These are phyloP conservation scores for Diploptera punctata DNA, from an alignment of 2,888 invertebrate genomes.

Conservation along the genomic window DNA sequence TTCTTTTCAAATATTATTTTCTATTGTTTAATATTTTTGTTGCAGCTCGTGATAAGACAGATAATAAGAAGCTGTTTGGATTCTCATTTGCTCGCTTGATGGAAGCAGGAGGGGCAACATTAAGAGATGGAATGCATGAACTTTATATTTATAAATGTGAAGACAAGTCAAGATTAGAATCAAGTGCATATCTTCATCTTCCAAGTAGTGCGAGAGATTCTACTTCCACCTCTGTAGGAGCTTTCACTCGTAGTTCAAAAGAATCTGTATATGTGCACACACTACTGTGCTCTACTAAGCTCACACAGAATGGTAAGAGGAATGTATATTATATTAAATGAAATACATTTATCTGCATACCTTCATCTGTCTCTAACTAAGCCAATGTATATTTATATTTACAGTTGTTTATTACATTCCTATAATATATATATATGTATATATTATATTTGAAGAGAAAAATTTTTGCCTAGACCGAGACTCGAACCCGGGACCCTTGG, in stretches of 20 bases:
- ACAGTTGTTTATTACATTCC: no score
- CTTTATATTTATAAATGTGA: constrained; percentile 94
- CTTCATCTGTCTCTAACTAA: no score
- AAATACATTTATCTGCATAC: no score
- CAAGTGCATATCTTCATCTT: constrained; percentile 58
- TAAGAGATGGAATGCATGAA: constrained; percentile 87
- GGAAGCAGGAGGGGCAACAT: constrained; percentile 89
- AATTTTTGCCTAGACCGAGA: no score
- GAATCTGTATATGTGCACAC: constrained; percentile 85
- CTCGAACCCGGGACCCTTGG: no score
- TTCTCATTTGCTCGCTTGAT: constrained; percentile 90
- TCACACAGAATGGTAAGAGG: constrained; percentile 90
- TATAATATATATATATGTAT: no score
- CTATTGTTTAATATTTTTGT: constrained; percentile 38
- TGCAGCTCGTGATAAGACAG: constrained; percentile 86
- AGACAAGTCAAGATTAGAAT: constrained; percentile 73
- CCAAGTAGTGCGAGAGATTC: constrained; percentile 63
- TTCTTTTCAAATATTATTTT: no score
- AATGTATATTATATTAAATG: no score
- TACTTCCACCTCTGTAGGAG: constrained; percentile 33
- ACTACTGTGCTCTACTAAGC: constrained; percentile 91
- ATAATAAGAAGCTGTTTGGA: constrained; percentile 85
- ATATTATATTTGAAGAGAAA: no score
- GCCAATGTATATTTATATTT: no score
- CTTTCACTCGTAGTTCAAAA: constrained; percentile 80